Base-by-base conservation (phyloP, 2,797 vertebrate species). In the Sebastes taczanowskii region DNA sequence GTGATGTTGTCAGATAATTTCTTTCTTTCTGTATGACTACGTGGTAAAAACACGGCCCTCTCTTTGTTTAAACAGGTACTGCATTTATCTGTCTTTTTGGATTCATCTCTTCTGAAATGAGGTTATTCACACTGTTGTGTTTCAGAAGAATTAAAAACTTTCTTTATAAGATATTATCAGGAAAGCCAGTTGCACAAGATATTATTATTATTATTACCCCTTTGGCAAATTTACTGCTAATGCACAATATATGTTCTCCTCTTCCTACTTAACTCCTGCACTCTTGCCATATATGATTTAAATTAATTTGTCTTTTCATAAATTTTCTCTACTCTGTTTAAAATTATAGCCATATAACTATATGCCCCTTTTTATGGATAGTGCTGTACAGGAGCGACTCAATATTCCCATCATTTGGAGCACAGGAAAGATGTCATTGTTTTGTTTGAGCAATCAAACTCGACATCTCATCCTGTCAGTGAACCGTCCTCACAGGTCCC, bases 371-470 rank as follows among this genome's bases (percentile, higher is more conserved):
- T 64, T 67, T 61, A 16, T 34, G 42, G 22, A 76, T 25, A 68
- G 49, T n/a, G 20, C 66, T 65, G 30, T n/a, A 71, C 55, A 53
- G 13, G 49, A 76, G 72, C 1, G 13, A 75, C 56, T 63, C 42
- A 22, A 68, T 65, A 62, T 77, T 75, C 35, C 11, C 22, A 52
- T 66, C 1, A 58, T 73, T 79, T 71, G 73, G 3, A 84, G 7
- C 53, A 70, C 11, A 27, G 60, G 6, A 69, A 74, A 35, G 6
- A 60, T 63, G 10, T 66, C 20, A 13, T 25, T 42, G 46, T 78
- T 80, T 29, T 62, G 8, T 76, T 38, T 58, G 4, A 66, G 11
- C 59, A 55, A 35, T 81, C 20, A 52, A 61, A 38, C 13, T 64
- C 4, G 11, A 38, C 29, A 11, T 23, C 42, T 82, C 27, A 55